Evolutionary conservation across 2,113 vertebrate species (phyloP).

Genomic region (Erythrocercus mccallii): DNA sequence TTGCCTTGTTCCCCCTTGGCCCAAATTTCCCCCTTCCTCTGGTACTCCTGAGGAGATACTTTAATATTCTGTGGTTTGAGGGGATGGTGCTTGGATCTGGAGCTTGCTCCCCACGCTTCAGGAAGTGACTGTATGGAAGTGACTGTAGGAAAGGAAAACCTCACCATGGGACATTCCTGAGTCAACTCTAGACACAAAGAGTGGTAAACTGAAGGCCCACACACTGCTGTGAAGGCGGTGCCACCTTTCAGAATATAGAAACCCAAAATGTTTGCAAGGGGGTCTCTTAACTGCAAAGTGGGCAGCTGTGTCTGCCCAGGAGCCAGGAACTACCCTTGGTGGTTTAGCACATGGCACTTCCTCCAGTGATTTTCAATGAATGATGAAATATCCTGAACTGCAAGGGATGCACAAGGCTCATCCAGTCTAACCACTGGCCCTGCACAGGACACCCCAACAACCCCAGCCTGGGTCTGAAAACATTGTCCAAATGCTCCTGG

Average conservation of each 20-base stretch:
- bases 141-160: background rate
- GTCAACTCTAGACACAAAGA: background rate
- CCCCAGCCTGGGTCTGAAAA: too few species aligned
- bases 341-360: background rate
- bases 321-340: background rate
- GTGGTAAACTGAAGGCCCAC: background rate
- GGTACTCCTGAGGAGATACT: too few species aligned
- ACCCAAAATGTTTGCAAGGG: background rate
- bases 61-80: too few species aligned
- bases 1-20: too few species aligned
- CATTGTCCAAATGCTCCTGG: too few species aligned
- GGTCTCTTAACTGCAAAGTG: background rate
- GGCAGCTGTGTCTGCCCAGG: background rate
- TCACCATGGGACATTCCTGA: background rate
- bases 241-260: background rate
- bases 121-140: too few species aligned
- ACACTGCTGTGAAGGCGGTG: background rate
- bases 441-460: background rate
- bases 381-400: background rate
- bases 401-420: background rate
- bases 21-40: too few species aligned
- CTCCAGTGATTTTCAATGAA: background rate
- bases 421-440: background rate
- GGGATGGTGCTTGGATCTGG: too few species aligned
- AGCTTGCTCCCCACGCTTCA: too few species aligned